Base-by-base conservation (phyloP, 2,888 invertebrate genomes). In the Dorcus parallelipipedus region DNA sequence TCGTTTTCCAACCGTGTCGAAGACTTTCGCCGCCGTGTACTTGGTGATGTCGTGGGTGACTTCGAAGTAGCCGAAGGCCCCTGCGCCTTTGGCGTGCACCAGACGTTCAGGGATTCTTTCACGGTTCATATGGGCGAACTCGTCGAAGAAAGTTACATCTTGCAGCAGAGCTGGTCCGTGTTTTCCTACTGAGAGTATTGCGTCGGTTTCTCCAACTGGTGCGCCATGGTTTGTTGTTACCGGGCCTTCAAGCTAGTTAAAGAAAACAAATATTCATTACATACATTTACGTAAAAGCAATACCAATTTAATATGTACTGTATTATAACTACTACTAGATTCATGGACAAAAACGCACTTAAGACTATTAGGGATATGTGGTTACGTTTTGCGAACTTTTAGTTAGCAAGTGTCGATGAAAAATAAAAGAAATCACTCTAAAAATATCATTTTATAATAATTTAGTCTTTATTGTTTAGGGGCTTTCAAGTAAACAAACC, bases 61-160 rank as follows among this genome's bases (percentile, higher is more conserved):
- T 79, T 93, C 91, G 73, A 95, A 93, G 71, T 91, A 89, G 14
- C 78, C 93, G 76, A 92, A 93, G 1, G 92, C 93, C 23, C 93
- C 95, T 45, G 91, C 94, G 64, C 97, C 97, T 78, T 97, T 97
- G 1, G 97, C 97, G 77, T 97, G 97, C 1, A 95, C 96, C 1
- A 97, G 96, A 67, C 97, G 86, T 76, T 97, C 97, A 0, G 97
- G 97, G 68, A 97, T 97, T 56, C 97, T 86, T 76, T 98, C 97
- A 40, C 95, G 83, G 75, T 89, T 88, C 75, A 97, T 97, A 69
- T 95, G 87, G 0, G 91, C 84, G 52, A 93, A 82, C 75, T 91
- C 90, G 75, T 93, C 93, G 5, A 93, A 71, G 67, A 87, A 89
- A 61, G 88, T 85, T 55, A 86, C 85, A 81, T 97, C 97, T 78